These are phyloP conservation scores for Coreoperca whiteheadi DNA, from an alignment of 2,113 vertebrate species.

Conservation along the genomic window DNA sequence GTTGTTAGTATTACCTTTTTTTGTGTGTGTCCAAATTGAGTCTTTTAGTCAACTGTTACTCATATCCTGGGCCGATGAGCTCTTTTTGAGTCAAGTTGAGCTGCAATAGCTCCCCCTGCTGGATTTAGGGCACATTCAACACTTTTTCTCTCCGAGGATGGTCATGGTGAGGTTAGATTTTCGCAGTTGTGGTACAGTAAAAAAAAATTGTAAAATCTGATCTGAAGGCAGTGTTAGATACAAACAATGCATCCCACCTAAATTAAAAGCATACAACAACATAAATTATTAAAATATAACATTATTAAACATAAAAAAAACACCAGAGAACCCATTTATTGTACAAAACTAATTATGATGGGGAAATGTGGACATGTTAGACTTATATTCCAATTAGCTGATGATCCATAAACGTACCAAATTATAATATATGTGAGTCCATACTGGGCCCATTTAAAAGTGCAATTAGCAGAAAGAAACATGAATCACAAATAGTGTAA, in stretches of 20 bases:
- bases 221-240: background rate
- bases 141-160: background rate
- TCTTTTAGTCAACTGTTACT: slow-evolving; percentile 35
- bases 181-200: background rate
- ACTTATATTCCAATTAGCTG: background rate
- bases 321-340: background rate
- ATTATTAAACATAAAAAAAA: background rate
- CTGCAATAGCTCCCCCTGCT: slow-evolving; percentile 73
- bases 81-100: slow-evolving; percentile 26
- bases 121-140: slow-evolving; percentile 36
- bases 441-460: background rate
- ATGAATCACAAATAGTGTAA: background rate
- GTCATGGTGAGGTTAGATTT: background rate
- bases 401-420: background rate
- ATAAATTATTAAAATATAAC: background rate
- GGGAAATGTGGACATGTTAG: background rate
- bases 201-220: background rate
- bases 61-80: slow-evolving; percentile 6
- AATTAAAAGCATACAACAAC: background rate
- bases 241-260: background rate
- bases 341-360: background rate
- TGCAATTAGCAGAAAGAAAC: background rate
- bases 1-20: background rate
- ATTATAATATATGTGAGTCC: background rate
- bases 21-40: slow-evolving; percentile 18